phyloP scores from a whole-genome alignment of 2,113 vertebrate genomes.

The Fregata magnificens region DNA sequence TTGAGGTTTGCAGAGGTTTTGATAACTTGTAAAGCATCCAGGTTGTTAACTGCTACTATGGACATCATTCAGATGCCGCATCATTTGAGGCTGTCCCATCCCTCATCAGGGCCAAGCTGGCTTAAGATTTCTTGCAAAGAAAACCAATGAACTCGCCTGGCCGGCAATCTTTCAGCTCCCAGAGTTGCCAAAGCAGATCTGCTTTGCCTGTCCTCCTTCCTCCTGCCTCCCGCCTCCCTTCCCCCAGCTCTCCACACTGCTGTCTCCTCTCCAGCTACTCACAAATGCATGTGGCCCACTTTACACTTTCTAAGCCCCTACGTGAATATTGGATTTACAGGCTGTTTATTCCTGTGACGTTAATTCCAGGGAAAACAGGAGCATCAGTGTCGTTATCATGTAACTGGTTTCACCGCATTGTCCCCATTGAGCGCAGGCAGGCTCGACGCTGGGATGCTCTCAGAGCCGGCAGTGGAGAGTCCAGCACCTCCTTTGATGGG shows the following conservation, averaged over 20 bases:
- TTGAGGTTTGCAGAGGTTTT: background rate
- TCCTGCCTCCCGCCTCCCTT: background rate
- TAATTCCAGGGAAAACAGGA: background rate
- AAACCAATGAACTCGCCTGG: background rate
- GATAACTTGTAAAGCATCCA: background rate
- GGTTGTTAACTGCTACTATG: background rate
- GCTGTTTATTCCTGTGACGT: background rate
- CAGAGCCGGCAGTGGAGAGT: background rate
- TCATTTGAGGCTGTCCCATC: background rate
- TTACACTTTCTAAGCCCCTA: background rate
- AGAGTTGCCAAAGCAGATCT: background rate
- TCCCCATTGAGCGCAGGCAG: fast-evolving
- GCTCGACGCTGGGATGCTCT: background rate
- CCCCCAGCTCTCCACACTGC: background rate
- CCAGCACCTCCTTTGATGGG: background rate
- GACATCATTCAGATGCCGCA: background rate
- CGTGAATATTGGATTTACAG: slow-evolving; percentile 4
- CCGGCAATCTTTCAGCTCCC: background rate
- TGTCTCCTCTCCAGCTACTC: background rate
- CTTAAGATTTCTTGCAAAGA: background rate
- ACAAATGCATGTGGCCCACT: background rate
- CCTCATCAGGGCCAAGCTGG: background rate
- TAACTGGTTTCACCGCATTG: background rate
- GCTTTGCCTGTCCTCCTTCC: background rate
- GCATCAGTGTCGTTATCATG: background rate